Conservation (phyloP, 2,888 invertebrate genomes). For the Acrocyrtus sp. region DNA sequence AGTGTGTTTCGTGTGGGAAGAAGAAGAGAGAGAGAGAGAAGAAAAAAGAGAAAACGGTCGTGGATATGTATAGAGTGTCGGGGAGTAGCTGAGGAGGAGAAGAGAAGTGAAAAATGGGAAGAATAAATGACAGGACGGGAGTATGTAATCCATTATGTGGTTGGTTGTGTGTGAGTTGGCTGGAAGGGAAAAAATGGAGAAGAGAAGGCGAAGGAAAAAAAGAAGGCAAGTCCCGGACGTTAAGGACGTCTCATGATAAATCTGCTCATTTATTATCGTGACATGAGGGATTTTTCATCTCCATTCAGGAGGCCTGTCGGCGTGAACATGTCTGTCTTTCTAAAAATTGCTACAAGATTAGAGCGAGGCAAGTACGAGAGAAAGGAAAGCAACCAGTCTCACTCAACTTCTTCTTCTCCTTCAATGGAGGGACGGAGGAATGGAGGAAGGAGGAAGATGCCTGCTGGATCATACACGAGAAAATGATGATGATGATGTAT, state of each 20-base stretch:
- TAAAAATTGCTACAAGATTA: conserved; percentile 18
- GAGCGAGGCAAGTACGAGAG: neutral
- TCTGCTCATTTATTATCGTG: conserved; percentile 47
- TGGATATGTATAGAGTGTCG: no score
- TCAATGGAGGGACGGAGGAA: neutral
- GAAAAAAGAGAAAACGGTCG: no score
- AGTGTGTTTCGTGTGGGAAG: no score
- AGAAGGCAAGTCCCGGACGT: conserved; percentile 42
- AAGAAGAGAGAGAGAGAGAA: no score
- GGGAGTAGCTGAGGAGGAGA: no score
- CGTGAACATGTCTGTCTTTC: conserved; percentile 39
- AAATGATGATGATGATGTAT: conserved; percentile 27
- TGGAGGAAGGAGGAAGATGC: neutral
- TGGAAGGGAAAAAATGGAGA: conserved; percentile 26
- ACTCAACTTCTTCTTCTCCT: neutral
- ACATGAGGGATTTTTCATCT: conserved; percentile 46
- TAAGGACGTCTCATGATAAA: conserved; percentile 42
- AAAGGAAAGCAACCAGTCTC: neutral
- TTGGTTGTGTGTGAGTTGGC: conserved; percentile 29
- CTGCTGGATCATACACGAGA: conserved; percentile 11
- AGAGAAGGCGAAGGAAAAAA: no score
- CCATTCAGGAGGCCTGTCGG: conserved; percentile 39
- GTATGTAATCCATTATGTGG: conserved; percentile 49
- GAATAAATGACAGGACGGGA: conserved; percentile 45
- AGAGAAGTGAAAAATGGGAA: conserved; percentile 29